Evolutionary conservation across 2,797 vertebrate species (phyloP).

Genomic region (Pangasius larnaudii): DNA sequence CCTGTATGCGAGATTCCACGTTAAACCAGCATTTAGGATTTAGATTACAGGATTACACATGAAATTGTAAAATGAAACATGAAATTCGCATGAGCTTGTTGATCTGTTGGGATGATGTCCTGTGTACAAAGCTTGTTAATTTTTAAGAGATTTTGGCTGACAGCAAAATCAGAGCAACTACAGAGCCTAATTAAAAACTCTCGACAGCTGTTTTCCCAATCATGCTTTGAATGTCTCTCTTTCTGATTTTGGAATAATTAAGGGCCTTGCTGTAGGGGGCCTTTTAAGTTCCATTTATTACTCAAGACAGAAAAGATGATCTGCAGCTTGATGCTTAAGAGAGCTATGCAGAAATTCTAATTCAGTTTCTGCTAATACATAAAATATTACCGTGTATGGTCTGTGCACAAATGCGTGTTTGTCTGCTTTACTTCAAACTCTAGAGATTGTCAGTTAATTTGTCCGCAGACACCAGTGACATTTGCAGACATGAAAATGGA

Average conservation of each 20-base stretch:
- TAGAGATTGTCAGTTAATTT: constrained; percentile 29
- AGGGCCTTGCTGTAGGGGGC: constrained; percentile 36
- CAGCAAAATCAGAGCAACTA: constrained; percentile 46
- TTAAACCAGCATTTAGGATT: constrained; percentile 2
- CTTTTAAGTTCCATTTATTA: constrained; percentile 51
- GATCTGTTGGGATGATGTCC: constrained; percentile 28
- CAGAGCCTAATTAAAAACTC: constrained; percentile 62
- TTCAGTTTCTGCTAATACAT: not conserved
- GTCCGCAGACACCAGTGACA: constrained; percentile 39
- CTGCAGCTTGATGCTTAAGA: constrained; percentile 36
- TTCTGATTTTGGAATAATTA: constrained; percentile 52
- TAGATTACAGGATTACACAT: not conserved
- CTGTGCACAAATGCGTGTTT: not conserved
- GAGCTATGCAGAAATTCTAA: not conserved
- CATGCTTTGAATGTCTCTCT: constrained; percentile 44
- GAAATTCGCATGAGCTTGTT: constrained; percentile 32
- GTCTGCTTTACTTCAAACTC: constrained; percentile 6
- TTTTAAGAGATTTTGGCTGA: constrained; percentile 46
- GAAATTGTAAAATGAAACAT: no score
- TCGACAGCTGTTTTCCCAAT: constrained; percentile 51
- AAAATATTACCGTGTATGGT: not conserved
- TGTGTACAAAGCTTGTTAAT: constrained; percentile 39
- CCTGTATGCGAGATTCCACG: constrained; percentile 71
- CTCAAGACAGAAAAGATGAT: constrained; percentile 48
- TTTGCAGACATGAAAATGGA: constrained; percentile 33